These are phyloP conservation scores for Leptodactylus fallax DNA, from an alignment of 2,797 vertebrate genomes.

Conservation along the genomic window DNA sequence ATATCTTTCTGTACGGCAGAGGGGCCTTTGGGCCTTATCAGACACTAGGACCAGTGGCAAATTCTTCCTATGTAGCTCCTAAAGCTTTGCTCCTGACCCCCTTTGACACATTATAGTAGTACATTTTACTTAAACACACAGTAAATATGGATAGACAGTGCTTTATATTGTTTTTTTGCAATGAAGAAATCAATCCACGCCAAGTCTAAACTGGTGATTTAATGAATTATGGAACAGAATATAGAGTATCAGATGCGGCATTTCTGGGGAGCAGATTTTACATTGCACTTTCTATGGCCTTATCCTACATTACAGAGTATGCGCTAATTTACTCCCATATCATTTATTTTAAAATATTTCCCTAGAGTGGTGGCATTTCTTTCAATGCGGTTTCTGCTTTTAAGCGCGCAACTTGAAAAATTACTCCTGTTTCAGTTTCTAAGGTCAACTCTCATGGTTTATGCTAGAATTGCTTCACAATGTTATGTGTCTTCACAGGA, in stretches of 20 bases:
- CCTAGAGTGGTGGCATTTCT: constrained; percentile 41
- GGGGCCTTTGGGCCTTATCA: no score
- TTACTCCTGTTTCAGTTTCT: constrained; percentile 14
- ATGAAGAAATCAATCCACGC: not conserved
- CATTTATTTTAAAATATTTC: constrained; percentile 31
- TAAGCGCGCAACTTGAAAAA: constrained; percentile 28
- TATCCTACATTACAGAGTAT: not conserved
- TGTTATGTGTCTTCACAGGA: constrained; percentile 21
- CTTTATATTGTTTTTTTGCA: not conserved
- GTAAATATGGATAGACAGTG: not conserved
- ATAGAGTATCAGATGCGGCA: not conserved
- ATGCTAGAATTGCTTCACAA: constrained; percentile 5
- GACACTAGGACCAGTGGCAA: no score
- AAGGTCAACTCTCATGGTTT: constrained; percentile 36
- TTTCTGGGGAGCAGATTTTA: not conserved
- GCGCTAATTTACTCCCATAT: constrained; percentile 16
- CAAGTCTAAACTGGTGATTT: not conserved
- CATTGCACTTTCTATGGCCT: not conserved
- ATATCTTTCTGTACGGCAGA: no score
- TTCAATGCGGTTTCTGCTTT: constrained; percentile 18
- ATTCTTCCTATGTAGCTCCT: no score
- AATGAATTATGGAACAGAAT: not conserved
- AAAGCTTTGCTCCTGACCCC: no score
- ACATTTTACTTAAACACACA: not conserved
- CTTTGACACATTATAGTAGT: not conserved